phyloP scores from a whole-genome alignment of 64 coral and sea anemone species.

The Orbicella faveolata region DNA sequence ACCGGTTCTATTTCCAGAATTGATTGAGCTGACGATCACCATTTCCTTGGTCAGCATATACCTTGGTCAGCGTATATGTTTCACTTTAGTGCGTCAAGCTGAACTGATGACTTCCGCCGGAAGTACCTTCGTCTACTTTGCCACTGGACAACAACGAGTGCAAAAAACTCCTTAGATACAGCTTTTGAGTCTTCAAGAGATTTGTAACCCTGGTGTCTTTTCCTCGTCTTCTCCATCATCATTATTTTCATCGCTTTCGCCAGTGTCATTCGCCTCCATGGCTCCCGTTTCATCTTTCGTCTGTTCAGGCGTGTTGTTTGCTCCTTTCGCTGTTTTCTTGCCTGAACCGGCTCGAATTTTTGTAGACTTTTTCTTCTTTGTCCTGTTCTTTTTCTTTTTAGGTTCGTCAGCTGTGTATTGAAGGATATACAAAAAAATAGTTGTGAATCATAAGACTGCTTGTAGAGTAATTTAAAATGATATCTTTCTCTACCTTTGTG shows the following conservation, averaged over 20 bases:
- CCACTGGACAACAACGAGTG: too few species aligned
- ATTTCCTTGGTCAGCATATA: too few species aligned
- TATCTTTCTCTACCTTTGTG: too few species aligned
- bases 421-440: neutral
- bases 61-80: too few species aligned
- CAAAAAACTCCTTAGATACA: too few species aligned
- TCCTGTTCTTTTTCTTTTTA: constrained; percentile 78
- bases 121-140: too few species aligned
- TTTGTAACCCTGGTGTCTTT: neutral
- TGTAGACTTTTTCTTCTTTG: constrained; percentile 58
- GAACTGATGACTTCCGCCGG: too few species aligned
- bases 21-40: too few species aligned
- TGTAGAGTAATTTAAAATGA: too few species aligned
- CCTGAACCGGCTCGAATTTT: constrained; percentile 38
- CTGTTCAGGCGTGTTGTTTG: neutral
- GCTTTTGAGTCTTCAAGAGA: neutral
- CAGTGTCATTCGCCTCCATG: constrained; percentile 12
- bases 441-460: too few species aligned
- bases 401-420: constrained; percentile 62
- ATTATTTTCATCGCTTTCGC: constrained; percentile 1
- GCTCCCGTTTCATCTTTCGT: constrained; percentile 1
- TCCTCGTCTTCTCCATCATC: constrained; percentile 8
- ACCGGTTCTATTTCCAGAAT: too few species aligned
- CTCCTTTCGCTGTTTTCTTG: neutral
- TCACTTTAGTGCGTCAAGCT: too few species aligned